phyloP scores from a whole-genome alignment of 1,140 invertebrate genomes.

The Chymomyza costata region DNA sequence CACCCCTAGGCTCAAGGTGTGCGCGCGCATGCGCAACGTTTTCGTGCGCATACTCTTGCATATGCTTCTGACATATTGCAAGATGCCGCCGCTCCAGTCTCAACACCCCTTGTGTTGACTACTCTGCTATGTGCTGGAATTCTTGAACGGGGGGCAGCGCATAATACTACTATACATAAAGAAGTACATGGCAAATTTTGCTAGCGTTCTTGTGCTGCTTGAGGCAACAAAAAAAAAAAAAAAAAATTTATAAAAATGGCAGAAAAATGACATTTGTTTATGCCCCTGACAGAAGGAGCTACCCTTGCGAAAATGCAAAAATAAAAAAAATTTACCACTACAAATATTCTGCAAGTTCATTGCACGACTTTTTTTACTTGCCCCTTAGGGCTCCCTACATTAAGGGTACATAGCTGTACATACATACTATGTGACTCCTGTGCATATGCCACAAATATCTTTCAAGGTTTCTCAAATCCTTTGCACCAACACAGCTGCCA shows the following conservation, averaged over 20 bases:
- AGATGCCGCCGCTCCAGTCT: slow-evolving; percentile 11
- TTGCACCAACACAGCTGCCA: slow-evolving; percentile 60
- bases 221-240: too few species aligned
- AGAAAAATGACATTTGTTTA: slow-evolving; percentile 51
- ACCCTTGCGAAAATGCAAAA: slow-evolving; percentile 30
- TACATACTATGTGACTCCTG: too few species aligned
- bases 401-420: too few species aligned
- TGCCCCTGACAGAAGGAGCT: slow-evolving; percentile 12
- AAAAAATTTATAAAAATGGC: too few species aligned
- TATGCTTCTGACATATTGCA: slow-evolving; percentile 46
- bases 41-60: slow-evolving; percentile 38
- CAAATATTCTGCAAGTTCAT: slow-evolving; percentile 45
- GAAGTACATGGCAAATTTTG: too few species aligned
- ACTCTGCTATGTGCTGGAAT: too few species aligned
- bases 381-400: neutral
- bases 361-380: slow-evolving; percentile 25
- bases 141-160: too few species aligned
- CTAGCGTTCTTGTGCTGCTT: too few species aligned
- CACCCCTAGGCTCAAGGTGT: slow-evolving; percentile 60
- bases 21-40: slow-evolving; percentile 57
- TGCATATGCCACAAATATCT: too few species aligned
- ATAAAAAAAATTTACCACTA: slow-evolving; percentile 20
- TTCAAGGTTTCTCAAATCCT: too few species aligned
- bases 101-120: too few species aligned
- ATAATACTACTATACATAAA: too few species aligned